Conservation (phyloP, 2,113 vertebrate genomes). For the Oryzias curvinotus region DNA sequence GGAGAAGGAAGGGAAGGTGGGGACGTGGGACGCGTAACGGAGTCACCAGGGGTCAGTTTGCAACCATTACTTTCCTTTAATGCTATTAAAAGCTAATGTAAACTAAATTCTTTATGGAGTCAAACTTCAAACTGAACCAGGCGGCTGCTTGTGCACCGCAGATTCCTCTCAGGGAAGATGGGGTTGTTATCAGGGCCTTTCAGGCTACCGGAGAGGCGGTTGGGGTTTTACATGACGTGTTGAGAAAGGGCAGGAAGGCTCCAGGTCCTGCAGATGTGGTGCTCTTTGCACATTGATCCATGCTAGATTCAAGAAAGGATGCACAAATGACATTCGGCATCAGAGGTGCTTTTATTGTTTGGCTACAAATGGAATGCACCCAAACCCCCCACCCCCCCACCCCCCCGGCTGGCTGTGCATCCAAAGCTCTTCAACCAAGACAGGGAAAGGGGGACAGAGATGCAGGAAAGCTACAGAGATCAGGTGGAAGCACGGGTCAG, state of each 20-base stretch:
- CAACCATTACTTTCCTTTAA: neutral
- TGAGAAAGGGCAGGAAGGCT: slow-evolving; percentile 23
- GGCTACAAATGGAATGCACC: no score
- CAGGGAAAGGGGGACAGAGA: slow-evolving; percentile 12
- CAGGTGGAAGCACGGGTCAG: no score
- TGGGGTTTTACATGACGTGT: slow-evolving; percentile 18
- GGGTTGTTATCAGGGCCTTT: slow-evolving; percentile 54
- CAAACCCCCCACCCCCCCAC: no score
- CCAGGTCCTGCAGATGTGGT: no score
- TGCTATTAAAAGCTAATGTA: slow-evolving; percentile 27
- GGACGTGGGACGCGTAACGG: no score
- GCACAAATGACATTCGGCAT: no score
- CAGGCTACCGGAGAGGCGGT: slow-evolving; percentile 46
- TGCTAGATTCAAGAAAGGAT: no score
- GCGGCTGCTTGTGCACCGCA: neutral
- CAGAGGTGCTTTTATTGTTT: no score
- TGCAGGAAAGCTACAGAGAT: slow-evolving; percentile 28
- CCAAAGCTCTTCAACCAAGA: slow-evolving; percentile 47
- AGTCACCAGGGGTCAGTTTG: slow-evolving; percentile 1
- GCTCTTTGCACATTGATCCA: no score
- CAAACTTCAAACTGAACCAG: neutral
- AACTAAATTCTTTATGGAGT: slow-evolving; percentile 29
- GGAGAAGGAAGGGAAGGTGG: neutral
- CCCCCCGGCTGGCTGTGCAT: no score
- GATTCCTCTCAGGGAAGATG: slow-evolving; percentile 32